Evolutionary conservation across 2,113 vertebrate genomes (phyloP), one percentile per base, ranked within the genome.

Genomic region (Tachysurus vachellii): DNA sequence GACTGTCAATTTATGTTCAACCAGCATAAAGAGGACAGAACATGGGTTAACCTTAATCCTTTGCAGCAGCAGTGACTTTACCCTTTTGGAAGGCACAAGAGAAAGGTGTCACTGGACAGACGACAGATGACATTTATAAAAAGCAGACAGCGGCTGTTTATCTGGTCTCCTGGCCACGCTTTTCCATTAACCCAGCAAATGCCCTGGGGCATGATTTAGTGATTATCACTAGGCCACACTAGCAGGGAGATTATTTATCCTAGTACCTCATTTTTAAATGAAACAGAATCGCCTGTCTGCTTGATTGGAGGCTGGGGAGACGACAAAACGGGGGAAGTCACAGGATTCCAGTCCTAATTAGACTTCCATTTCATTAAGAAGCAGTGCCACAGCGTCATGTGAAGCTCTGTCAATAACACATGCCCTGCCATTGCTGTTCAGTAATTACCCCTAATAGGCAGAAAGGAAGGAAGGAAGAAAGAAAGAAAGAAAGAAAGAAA

Each of bases 331-430:
- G 44, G 8, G 31, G 79, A 44, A 68, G 85, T 36, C 36, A 42
- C 36, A 26, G 54, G 62, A 66, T 66, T 87, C 80, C 86, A 42
- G n/a, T 64, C 28, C 70, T 83, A 83, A 87, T 83, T 88, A 73
- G 82, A 85, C 68, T 75, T 82, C 84, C 59, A 28, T 80, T 82
- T 88, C 61, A 85, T 53, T 82, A 36, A 88, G 44, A 3, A 85
- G n/a, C 26, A 82, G 64, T 50, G 59, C 36, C 36, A 75, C 53
- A 50, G 47, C 47, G 47, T 87, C 59, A 57, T 71, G 70, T 75
- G 54, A 66, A 70, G 81, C 82, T 84, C 84, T 81, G 82, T 86
- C 80, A 88, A 88, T 90, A 91, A 90, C 80, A 64, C 85, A 88
- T 56, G 68, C 61, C 21, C 13, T 81, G 81, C 71, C 50, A 82